Conservation (phyloP, 2,797 vertebrate genomes). For the Acanthopagrus latus region DNA sequence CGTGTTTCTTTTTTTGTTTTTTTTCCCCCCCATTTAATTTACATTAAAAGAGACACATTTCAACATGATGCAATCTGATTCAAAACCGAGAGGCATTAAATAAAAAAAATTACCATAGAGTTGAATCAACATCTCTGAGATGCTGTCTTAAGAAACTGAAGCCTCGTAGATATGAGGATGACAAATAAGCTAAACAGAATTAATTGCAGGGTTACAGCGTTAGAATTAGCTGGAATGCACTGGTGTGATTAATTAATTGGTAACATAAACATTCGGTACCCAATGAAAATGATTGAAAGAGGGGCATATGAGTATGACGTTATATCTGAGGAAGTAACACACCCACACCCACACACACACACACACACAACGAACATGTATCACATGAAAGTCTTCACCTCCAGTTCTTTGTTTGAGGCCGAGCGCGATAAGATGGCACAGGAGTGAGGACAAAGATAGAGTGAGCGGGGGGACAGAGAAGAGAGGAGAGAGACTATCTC, state of each 20-base stretch:
- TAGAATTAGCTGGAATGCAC: not conserved
- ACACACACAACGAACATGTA: conserved; percentile 45
- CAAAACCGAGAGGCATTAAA: not conserved
- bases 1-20: not conserved
- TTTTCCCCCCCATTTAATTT: not conserved
- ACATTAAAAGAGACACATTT: not conserved
- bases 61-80: not conserved
- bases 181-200: conserved; percentile 16
- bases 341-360: conserved; percentile 29
- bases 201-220: conserved; percentile 3
- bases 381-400: conserved; percentile 67
- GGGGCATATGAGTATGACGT: conserved; percentile 20
- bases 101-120: not conserved
- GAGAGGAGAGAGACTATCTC: conserved; percentile 67
- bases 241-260: conserved; percentile 24
- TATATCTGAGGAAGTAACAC: conserved; percentile 15
- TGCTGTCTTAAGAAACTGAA: conserved; percentile 6
- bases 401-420: conserved; percentile 64
- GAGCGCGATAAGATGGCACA: conserved; percentile 58
- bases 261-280: not conserved
- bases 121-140: conserved; percentile 7
- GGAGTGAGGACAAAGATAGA: conserved; percentile 69
- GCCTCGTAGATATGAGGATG: not conserved
- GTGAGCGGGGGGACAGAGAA: conserved; percentile 55
- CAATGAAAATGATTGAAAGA: conserved; percentile 13